Evolutionary conservation across 2,113 vertebrate species (phyloP), one percentile per base, ranked within the genome.

Genomic region (Mormoops blainvillei): DNA sequence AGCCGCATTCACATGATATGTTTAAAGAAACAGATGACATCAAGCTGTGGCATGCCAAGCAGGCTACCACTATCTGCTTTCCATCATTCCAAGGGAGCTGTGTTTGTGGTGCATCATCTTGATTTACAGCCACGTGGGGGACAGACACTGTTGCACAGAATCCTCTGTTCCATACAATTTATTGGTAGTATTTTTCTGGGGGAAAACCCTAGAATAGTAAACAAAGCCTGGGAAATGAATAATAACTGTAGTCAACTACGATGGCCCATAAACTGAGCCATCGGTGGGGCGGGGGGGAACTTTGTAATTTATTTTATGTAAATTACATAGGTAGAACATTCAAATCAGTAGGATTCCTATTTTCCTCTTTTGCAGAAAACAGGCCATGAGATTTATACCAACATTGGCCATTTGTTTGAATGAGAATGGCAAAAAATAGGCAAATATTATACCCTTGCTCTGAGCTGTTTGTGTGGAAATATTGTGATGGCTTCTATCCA

Each of bases 221-320:
- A 76, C 61, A 83, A 77, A 89, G 41, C 31, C 48, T 80, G 43
- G 36, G 19, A 81, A 74, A 43, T 81, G 38, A 91, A 50, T 31
- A 52, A 43, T 61, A 93, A 74, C 24, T 76, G 5, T 58, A 71
- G 50, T 65, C 5, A 91, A 31, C 16, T 80, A n/a, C n/a, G n/a
- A n/a, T n/a, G n/a, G 54, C 4, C 22, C 13, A 50, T 67, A 77
- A 86, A 28, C 68, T 38, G 41, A 61, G 18, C 33, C 36, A 20
- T 84, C 36, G n/a, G 48, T n/a, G n/a, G n/a, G n/a, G n/a, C n/a
- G n/a, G n/a, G n/a, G 52, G 41, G 38, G 19, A 2, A 67, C 19
- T 74, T 68, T 54, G 90, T 56, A 36, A 87, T 68, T 94, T 48
- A 26, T 77, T 92, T 95, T 87, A 77, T 43, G 43, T 73, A 95